Evolutionary conservation across 2,797 vertebrate species (phyloP).

Genomic region (Dallia pectoralis): DNA sequence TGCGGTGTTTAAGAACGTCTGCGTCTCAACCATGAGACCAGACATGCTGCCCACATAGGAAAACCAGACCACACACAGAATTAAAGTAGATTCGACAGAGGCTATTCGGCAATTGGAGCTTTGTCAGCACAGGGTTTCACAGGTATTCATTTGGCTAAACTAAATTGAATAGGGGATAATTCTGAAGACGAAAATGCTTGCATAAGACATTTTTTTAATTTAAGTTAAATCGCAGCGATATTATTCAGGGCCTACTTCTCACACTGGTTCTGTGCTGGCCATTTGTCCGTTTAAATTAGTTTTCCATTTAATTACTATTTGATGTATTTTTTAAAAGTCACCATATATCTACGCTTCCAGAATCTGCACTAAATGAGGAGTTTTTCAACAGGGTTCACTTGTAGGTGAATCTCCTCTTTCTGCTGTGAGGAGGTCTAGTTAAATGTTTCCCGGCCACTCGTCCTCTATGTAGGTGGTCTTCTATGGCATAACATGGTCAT

Average conservation of each 20-base stretch:
- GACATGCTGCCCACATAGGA: constrained; percentile 22
- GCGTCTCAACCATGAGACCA: constrained; percentile 34
- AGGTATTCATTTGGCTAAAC: constrained; percentile 30
- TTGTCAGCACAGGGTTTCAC: constrained; percentile 38
- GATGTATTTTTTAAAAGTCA: constrained; percentile 13
- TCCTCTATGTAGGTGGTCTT: constrained; percentile 3
- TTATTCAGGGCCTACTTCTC: constrained; percentile 19
- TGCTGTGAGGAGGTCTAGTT: constrained; percentile 15
- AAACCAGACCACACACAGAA: not conserved
- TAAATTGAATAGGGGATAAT: constrained; percentile 41
- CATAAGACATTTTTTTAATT: constrained; percentile 49
- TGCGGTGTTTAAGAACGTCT: constrained; percentile 41
- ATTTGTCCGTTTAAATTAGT: constrained; percentile 17
- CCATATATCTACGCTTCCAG: constrained; percentile 11
- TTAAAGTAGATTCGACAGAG: not conserved
- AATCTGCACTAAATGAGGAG: not conserved
- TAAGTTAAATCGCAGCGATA: constrained; percentile 38
- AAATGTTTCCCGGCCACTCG: constrained; percentile 18
- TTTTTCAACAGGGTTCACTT: constrained; percentile 4
- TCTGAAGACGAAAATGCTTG: constrained; percentile 36
- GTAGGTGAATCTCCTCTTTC: constrained; percentile 18
- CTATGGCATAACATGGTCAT: constrained; percentile 27
- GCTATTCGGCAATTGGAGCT: constrained; percentile 34
- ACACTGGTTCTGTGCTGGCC: constrained; percentile 32
- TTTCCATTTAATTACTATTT: no score